phyloP scores from a whole-genome alignment of 2,888 invertebrate genomes.

The Limnephilus marmoratus region DNA sequence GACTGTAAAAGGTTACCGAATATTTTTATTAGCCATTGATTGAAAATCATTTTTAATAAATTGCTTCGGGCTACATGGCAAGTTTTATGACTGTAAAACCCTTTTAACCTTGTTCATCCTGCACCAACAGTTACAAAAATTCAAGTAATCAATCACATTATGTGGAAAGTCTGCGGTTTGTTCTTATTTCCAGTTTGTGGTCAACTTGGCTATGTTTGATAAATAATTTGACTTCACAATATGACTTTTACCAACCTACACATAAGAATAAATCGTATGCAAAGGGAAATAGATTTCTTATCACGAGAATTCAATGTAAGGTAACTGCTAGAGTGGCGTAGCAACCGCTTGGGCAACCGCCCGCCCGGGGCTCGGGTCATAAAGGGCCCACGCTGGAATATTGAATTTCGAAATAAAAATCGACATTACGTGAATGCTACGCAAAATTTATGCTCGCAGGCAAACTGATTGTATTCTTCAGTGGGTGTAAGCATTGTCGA shows the following conservation, averaged over 20 bases:
- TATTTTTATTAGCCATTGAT: not conserved
- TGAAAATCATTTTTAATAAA: not conserved
- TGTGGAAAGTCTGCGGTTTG: conserved; percentile 48
- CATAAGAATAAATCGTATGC: not conserved
- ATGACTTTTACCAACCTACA: not conserved
- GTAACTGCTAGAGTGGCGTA: not conserved
- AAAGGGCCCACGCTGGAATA: not conserved
- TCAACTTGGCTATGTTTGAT: conserved; percentile 21
- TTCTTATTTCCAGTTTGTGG: conserved; percentile 36
- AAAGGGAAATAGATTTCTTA: not conserved
- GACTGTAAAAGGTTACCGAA: not conserved
- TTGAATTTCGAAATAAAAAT: not conserved
- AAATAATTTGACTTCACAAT: conserved; percentile 20
- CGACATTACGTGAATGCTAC: not conserved
- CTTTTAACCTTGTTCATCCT: not conserved
- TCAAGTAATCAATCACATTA: conserved; percentile 21
- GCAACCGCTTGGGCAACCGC: not conserved
- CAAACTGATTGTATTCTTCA: not conserved
- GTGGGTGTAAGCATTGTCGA: not conserved
- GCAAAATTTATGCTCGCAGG: not conserved
- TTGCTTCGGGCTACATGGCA: not conserved
- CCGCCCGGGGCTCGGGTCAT: not conserved
- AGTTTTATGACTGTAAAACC: not conserved
- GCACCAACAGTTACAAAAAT: not conserved
- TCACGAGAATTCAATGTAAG: not conserved